Conservation (phyloP, 2,888 invertebrate genomes). For the Thalpophila matura region DNA sequence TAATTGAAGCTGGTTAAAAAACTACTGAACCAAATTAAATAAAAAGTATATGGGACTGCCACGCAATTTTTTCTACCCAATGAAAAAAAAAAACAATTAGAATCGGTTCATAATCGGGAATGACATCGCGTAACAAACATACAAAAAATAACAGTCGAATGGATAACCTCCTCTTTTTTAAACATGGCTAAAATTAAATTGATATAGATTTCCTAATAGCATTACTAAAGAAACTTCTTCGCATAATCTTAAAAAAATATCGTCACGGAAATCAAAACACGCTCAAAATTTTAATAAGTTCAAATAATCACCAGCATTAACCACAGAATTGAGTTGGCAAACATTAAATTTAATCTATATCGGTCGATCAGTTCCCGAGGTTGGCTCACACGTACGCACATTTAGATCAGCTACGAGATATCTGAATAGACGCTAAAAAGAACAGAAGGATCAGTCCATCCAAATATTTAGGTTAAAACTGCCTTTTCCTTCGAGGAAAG, state of each 20-base stretch:
- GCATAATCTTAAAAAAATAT: not conserved
- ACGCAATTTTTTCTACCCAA: no score
- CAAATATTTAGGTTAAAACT: no score
- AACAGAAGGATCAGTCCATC: conserved; percentile 34
- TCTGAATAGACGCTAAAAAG: not conserved
- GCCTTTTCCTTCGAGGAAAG: no score
- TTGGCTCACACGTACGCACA: conserved; percentile 62
- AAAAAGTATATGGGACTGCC: no score
- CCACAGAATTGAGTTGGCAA: conserved; percentile 62
- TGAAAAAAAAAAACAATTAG: no score
- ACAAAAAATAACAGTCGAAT: no score
- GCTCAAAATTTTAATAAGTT: conserved; percentile 30
- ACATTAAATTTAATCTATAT: conserved; percentile 65
- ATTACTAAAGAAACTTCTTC: not conserved
- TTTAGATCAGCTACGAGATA: conserved; percentile 62
- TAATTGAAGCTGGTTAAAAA: no score
- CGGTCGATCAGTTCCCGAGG: conserved; percentile 64
- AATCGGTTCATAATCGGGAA: no score
- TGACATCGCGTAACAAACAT: no score
- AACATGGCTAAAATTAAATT: no score
- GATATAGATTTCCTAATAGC: not conserved
- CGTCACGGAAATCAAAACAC: conserved; percentile 27
- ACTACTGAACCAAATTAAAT: no score
- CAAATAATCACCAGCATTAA: conserved; percentile 56
- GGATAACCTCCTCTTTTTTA: no score